Evolutionary conservation across 2,113 vertebrate genomes (phyloP), one percentile per base, ranked within the genome.

Genomic region (Charadrius vociferus): DNA sequence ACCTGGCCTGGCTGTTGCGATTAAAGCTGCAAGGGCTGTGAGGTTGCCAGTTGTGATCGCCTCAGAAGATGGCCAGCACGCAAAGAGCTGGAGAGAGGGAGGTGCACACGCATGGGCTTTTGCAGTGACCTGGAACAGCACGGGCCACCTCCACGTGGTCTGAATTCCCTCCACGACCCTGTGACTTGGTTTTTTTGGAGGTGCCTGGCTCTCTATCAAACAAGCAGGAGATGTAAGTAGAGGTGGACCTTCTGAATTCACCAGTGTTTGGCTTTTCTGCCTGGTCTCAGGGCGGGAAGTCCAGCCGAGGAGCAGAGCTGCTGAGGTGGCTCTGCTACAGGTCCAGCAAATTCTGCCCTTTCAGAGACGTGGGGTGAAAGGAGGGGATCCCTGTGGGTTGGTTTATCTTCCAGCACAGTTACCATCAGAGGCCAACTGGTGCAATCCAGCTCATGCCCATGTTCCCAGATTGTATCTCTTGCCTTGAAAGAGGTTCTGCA

Each of bases 71-170:
- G 47, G 34, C 14, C 67, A 80, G 14, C 29, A 15, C 21, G 34
- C 4, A 2, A 56, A 73, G 32, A 78, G 47, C 27, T 73, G 53
- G 47, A 62, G 61, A 68, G 41, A 58, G 23, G 59, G 49, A 52
- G 21, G 15, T 45, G 16, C 36, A 72, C 47, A 56, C 1, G 0
- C 8, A 0, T 13, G 23, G 56, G 36, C 47, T 41, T 55, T 68
- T 55, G 19, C 43, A 80, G 39, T 65, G 29, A 74, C 30, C 41
- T 63, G 26, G 22, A 36, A 45, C 39, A 77, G 45, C 1, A 0
- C 49, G 37, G 30, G 29, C 67, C 79, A 63, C 21, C 29, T 63
- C 67, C 47, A 16, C 5, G 0, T 23, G 50, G 34, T 75, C 68
- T 77, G 50, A 53, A 49, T 75, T 83, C 56, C 37, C 32, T 58